These are phyloP conservation scores for Lepus oiostolus DNA, from an alignment of 2,797 vertebrate species.

Conservation along the genomic window DNA sequence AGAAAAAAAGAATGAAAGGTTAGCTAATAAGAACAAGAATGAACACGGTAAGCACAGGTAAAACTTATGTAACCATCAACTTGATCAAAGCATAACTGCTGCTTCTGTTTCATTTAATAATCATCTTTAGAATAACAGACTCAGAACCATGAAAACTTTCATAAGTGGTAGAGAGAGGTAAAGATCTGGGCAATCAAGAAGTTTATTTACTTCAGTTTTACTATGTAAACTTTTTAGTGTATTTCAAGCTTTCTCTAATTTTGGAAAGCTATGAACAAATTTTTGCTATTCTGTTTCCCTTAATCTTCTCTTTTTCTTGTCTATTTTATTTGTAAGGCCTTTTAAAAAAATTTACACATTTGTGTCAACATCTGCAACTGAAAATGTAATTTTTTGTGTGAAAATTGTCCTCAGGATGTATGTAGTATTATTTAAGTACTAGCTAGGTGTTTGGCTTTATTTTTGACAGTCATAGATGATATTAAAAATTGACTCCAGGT, in stretches of 20 bases:
- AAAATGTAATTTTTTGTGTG: neutral
- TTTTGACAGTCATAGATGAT: slow-evolving; percentile 27
- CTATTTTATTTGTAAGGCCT: slow-evolving; percentile 19
- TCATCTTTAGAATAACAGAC: neutral
- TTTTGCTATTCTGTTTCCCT: neutral
- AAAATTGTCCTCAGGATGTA: neutral
- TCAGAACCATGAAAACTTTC: neutral
- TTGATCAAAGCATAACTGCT: neutral
- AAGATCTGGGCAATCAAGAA: neutral
- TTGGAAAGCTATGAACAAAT: neutral
- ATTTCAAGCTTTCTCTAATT: slow-evolving; percentile 34
- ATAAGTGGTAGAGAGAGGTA: neutral
- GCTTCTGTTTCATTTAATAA: slow-evolving; percentile 44
- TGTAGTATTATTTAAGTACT: slow-evolving; percentile 54
- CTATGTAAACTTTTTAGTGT: neutral
- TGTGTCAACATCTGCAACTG: slow-evolving; percentile 27
- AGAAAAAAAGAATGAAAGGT: neutral
- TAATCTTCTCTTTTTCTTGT: slow-evolving; percentile 9
- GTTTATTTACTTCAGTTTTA: slow-evolving; percentile 18
- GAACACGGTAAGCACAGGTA: neutral
- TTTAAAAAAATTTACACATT: neutral
- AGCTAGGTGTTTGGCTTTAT: slow-evolving; percentile 17
- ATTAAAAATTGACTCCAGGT: slow-evolving; percentile 25
- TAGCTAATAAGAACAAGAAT: slow-evolving; percentile 17
- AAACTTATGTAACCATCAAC: neutral